Evolutionary conservation across 1,140 invertebrate species (phyloP).

Genomic region (Polypedilum vanderplanki): DNA sequence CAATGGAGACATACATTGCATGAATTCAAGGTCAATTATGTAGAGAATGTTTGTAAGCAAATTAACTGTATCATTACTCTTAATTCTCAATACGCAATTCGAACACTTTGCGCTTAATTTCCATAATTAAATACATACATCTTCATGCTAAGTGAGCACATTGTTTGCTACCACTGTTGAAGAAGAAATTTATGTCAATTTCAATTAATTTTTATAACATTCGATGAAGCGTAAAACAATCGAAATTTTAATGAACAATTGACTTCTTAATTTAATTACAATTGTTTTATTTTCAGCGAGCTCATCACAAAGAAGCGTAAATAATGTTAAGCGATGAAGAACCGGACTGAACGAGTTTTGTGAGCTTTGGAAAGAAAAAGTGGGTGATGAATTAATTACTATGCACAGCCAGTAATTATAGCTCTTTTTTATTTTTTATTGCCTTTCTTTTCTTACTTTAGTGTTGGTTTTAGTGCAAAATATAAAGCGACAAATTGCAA

Average conservation of each 20-base stretch:
- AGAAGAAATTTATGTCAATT: constrained; percentile 25
- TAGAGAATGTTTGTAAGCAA: neutral
- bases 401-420: constrained; percentile 17
- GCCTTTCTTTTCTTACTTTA: neutral
- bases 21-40: neutral
- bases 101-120: neutral
- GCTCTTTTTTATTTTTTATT: neutral
- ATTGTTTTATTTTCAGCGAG: neutral
- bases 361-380: neutral
- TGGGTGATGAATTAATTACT: constrained; percentile 16
- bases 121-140: constrained; percentile 24
- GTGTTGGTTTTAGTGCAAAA: neutral
- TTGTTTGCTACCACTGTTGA: neutral
- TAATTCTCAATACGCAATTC: constrained; percentile 7
- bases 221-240: neutral
- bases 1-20: neutral
- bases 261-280: neutral
- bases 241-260: constrained; percentile 4
- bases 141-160: neutral
- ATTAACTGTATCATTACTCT: constrained; percentile 13
- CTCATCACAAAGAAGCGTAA: neutral
- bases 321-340: too few species aligned
- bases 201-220: neutral
- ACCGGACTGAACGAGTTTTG: too few species aligned
- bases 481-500: neutral